These are phyloP conservation scores for Diaphora mendica DNA, from an alignment of 2,888 invertebrate genomes.

Conservation along the genomic window DNA sequence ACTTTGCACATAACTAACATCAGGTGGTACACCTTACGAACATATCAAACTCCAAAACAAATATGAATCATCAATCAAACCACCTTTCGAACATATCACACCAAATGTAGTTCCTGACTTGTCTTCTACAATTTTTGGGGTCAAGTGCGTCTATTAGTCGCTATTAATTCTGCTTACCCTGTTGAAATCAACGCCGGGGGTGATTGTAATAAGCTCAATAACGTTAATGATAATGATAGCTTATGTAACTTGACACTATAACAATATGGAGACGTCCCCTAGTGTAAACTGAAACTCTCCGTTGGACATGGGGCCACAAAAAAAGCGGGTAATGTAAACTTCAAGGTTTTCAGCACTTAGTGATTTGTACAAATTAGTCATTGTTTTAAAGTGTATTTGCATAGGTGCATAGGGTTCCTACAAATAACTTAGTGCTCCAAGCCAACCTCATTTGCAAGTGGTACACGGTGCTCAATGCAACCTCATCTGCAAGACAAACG, in stretches of 20 bases:
- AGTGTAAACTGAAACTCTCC: conserved; percentile 51
- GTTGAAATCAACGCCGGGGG: conserved; percentile 27
- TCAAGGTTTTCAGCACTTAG: neutral
- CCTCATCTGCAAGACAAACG: too few relatives aligned
- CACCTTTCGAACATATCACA: conserved; percentile 2
- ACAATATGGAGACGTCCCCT: conserved; percentile 44
- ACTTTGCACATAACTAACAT: neutral
- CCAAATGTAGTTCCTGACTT: neutral
- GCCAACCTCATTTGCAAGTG: too few relatives aligned
- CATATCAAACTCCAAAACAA: too few relatives aligned
- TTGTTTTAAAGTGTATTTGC: too few relatives aligned
- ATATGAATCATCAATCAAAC: too few relatives aligned
- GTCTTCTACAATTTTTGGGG: neutral
- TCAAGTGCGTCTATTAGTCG: neutral
- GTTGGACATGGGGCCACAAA: conserved; percentile 25
- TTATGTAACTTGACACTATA: conserved; percentile 46
- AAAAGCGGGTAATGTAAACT: conserved; percentile 21
- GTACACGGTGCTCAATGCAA: too few relatives aligned
- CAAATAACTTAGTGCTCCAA: too few relatives aligned
- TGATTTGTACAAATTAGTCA: neutral
- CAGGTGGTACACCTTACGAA: neutral
- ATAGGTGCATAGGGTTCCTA: too few relatives aligned
- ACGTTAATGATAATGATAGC: conserved; percentile 48
- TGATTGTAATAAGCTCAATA: conserved; percentile 39
- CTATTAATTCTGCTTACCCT: conserved; percentile 9